Evolutionary conservation across 2,113 vertebrate genomes (phyloP), one percentile per base, ranked within the genome.

Genomic region (Vulpes ferrilata): DNA sequence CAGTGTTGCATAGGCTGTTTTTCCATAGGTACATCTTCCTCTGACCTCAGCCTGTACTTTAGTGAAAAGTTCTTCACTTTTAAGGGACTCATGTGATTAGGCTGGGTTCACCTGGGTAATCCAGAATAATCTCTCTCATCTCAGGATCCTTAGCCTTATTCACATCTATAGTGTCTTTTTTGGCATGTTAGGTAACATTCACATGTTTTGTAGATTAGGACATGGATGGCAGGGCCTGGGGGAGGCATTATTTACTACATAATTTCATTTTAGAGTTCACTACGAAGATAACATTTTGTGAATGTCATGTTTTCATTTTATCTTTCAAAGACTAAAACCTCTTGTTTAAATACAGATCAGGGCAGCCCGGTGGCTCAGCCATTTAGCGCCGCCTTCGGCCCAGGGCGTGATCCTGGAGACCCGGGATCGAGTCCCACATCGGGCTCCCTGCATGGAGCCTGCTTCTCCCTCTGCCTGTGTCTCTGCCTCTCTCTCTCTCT

Each of bases 261-360:
- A 38, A 12, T 92, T 80, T 86, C 22, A 15, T 95, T 82, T 89
- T n/a, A 65, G 69, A 84, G 15, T 69, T 93, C 17, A 88, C n/a
- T 73, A n/a, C n/a, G 64, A n/a, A 53, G 62, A 43, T 43, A 94
- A 71, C 17, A 23, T 87, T 90, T 85, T 80, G 23, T 84, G 16
- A 48, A 20, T 73, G n/a, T 86, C 23, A 19, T 81, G n/a, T 57
- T 87, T 64, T 94, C 2, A 59, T 27, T 11, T 7, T 92, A 19
- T 30, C 15, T 83, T 87, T 92, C 25, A 55, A 60, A 89, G 62
- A 78, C 60, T 53, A 84, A 16, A 92, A 35, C 55, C 19, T 80
- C 43, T 74, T 65, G 16, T n/a, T 89, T 93, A 15, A 88, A 11
- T 74, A 38, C n/a, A 81, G n/a, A 17, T 73, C 55, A 73, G 11